These are phyloP conservation scores for Bactericera cockerelli DNA, from an alignment of 1,140 invertebrate species.

Conservation along the genomic window DNA sequence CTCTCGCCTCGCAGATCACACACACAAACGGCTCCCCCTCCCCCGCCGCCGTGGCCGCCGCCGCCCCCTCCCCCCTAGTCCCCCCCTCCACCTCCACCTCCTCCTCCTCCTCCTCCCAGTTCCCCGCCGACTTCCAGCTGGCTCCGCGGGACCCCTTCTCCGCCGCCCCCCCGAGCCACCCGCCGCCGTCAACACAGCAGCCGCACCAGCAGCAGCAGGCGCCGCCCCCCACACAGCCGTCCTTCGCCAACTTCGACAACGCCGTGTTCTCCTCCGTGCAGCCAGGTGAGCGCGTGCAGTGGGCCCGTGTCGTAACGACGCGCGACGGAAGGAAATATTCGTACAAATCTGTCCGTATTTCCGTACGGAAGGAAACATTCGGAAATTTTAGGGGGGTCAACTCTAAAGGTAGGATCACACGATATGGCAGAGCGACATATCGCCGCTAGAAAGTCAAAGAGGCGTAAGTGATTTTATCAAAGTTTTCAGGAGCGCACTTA, in stretches of 20 bases:
- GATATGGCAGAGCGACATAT: too few species aligned
- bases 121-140: conserved; percentile 47
- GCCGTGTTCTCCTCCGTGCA: conserved; percentile 40
- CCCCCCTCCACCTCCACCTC: neutral
- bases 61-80: conserved; percentile 8
- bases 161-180: neutral
- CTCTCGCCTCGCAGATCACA: conserved; percentile 14
- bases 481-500: too few species aligned
- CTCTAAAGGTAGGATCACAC: too few species aligned
- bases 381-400: too few species aligned
- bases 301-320: neutral
- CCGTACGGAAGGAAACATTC: too few species aligned
- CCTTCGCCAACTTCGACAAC: conserved; percentile 59
- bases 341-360: too few species aligned
- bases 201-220: neutral
- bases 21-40: neutral
- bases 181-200: conserved; percentile 9
- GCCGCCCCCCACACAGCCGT: too few species aligned
- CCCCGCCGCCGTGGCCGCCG: neutral
- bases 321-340: too few species aligned
- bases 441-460: too few species aligned
- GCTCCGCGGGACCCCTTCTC: conserved; percentile 26
- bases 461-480: too few species aligned
- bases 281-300: neutral
- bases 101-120: conserved; percentile 25